Base-by-base conservation (phyloP, 2,888 invertebrate species). In the Cheilosia grossa region DNA sequence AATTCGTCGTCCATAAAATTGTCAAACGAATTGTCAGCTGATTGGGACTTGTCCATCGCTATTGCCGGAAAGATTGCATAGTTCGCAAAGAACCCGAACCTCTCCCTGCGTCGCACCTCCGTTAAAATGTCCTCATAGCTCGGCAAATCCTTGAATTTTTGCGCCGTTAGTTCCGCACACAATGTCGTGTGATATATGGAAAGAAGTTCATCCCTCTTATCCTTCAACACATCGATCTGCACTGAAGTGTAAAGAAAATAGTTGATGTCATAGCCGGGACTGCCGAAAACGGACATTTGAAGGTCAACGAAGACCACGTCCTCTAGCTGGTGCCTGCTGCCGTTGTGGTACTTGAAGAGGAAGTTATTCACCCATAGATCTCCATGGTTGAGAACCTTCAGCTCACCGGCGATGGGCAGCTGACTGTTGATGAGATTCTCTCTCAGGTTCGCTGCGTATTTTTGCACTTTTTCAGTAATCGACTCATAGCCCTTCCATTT, bases 321-420 rank as follows among this genome's bases (percentile, higher is more conserved):
- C 1, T 74, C 56, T 0, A 67, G 49, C 21, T 66, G 10, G 1
- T 30, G 44, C 13, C 33, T 15, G 7, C 33, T 42, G 10, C n/a
- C 53, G 5, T 66, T 40, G 3, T 21, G 51, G 82, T 93, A 93
- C 44, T 91, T 91, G 82, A 93, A 93, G 86, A 93, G 90, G 69
- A 93, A 90, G 82, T 93, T 93, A 82, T 93, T 93, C 2, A 92
- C 90, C 93, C 93, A 93, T 2, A 93, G 88, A 88, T 93, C 93
- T 0, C 93, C 93, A 86, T 93, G 93, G 87, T 93, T 93, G 1
- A 93, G 88, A 21, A 93, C 93, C 24, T 87, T 91, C 56, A 91
- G 69, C 73, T 90, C 90, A 13, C 88, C 88, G 0, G 87, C 82
- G 0, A 87, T 70, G 3, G 89, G 89, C 0, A 88, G 87, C 66